phyloP scores from a whole-genome alignment of 1,140 invertebrate species.

The Drosophila seguyi region DNA sequence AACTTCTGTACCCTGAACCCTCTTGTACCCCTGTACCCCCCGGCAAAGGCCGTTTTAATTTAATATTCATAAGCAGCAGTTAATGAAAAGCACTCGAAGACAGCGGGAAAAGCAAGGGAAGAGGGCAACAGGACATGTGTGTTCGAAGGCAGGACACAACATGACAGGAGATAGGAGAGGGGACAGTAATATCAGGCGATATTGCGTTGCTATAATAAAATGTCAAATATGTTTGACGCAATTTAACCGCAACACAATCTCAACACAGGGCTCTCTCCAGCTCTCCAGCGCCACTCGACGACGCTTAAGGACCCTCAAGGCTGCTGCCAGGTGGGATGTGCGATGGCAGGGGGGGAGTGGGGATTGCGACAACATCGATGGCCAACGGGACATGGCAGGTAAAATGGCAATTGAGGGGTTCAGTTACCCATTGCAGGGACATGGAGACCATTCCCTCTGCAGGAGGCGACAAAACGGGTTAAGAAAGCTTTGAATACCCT shows the following conservation, averaged over 20 bases:
- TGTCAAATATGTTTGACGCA: conserved; percentile 83
- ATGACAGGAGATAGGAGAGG: not conserved
- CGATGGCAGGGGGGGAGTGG: conserved; percentile 21
- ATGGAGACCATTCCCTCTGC: no score
- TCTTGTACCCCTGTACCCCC: not conserved
- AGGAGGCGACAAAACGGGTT: no score
- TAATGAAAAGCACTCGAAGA: conserved; percentile 79
- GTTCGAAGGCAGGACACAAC: not conserved
- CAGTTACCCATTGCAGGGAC: conserved; percentile 45
- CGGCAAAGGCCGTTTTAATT: conserved; percentile 62
- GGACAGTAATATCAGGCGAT: conserved; percentile 31
- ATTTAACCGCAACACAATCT: conserved; percentile 80
- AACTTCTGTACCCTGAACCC: no score
- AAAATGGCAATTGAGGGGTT: conserved; percentile 62
- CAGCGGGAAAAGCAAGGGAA: conserved; percentile 31
- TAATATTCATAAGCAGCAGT: conserved; percentile 83
- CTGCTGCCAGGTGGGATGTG: conserved; percentile 51
- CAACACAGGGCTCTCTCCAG: conserved; percentile 28
- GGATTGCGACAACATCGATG: conserved; percentile 33
- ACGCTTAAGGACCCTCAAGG: conserved; percentile 75
- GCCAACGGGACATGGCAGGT: conserved; percentile 55
- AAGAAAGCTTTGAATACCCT: not conserved
- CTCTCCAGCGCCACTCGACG: conserved; percentile 54
- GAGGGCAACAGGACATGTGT: conserved; percentile 14
- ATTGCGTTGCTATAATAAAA: conserved; percentile 73